Base-by-base conservation (phyloP, 2,113 vertebrate genomes). In the Festucalex cinctus region DNA sequence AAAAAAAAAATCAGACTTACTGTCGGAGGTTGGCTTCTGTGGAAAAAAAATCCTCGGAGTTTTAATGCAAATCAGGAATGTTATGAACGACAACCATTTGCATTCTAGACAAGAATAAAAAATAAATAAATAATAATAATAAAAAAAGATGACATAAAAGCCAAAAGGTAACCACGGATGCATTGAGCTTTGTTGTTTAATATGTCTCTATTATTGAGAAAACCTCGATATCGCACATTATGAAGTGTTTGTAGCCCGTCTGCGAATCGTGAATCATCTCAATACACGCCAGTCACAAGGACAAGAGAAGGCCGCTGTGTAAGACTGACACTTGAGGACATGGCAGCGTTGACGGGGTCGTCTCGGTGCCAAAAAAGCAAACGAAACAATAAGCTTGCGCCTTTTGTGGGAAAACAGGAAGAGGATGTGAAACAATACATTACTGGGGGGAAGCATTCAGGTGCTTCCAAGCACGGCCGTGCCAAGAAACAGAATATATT, bases 371-470 rank as follows among this genome's bases (percentile, higher is more conserved):
- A 62, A 68, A 28, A 16, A 57, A 17, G 32, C 26, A 32, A 61
- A 19, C 16, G 5, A 58, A 35, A 13, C 36, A 76, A 54, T 80
- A 74, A n/a, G 48, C 48, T 69, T 48, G 10, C 14, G 16, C 3
- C 12, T 49, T 22, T 2, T 26, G 28, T 32, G 4, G 6, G 37
- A 58, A 39, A 75, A 59, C 70, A 84, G 82, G 78, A 81, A 79
- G 71, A 70, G 63, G 70, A 74, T 2, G 16, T 58, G 54, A 6
- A 71, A 48, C 43, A 61, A 78, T 62, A 1, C 39, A 65, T 80
- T 59, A 64, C 39, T 1, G 9, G 59, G 39, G 60, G 66, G 71
- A 77, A 71, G 24, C 62, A 62, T 46, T 19, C 26, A 60, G 56
- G 58, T 71, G 64, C 66, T 61, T 43, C 64, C 28, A 49, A 66